These are phyloP conservation scores for Neoitamus cyanurus DNA, from an alignment of 2,888 invertebrate genomes.

Conservation along the genomic window DNA sequence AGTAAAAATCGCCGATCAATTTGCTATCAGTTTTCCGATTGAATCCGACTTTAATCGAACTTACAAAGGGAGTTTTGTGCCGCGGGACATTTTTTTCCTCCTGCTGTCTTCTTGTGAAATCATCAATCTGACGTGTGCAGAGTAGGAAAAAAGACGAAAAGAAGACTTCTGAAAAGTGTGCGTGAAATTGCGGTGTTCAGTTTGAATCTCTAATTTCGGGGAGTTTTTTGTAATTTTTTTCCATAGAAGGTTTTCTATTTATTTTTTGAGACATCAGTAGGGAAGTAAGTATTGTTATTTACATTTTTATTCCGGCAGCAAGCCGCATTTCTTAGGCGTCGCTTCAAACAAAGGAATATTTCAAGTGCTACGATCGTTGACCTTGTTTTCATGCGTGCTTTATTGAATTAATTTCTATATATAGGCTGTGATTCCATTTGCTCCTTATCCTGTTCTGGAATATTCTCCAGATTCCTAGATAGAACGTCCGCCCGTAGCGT, in stretches of 20 bases:
- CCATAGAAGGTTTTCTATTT: background rate
- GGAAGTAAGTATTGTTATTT: slow-evolving; percentile 20
- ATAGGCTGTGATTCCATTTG: background rate
- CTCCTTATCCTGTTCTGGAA: background rate
- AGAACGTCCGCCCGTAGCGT: background rate
- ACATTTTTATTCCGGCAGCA: background rate
- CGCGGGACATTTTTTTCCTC: background rate
- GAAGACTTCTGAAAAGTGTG: background rate
- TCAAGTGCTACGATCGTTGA: slow-evolving; percentile 31
- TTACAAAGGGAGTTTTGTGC: background rate
- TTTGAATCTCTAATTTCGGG: background rate
- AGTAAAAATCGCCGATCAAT: background rate
- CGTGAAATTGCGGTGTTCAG: slow-evolving; percentile 25
- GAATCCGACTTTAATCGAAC: background rate
- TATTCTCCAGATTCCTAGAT: background rate
- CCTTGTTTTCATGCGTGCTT: slow-evolving; percentile 22
- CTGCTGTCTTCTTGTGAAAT: background rate
- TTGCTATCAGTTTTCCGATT: background rate
- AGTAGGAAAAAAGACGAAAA: background rate
- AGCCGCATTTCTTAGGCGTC: background rate
- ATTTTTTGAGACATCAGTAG: slow-evolving; percentile 30
- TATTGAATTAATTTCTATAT: slow-evolving; percentile 14
- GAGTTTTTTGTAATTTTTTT: slow-evolving; percentile 15
- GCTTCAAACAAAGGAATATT: background rate
- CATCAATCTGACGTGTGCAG: slow-evolving; percentile 42